Base-by-base conservation (phyloP, 2,888 invertebrate genomes). In the Electrophaes corylata region DNA sequence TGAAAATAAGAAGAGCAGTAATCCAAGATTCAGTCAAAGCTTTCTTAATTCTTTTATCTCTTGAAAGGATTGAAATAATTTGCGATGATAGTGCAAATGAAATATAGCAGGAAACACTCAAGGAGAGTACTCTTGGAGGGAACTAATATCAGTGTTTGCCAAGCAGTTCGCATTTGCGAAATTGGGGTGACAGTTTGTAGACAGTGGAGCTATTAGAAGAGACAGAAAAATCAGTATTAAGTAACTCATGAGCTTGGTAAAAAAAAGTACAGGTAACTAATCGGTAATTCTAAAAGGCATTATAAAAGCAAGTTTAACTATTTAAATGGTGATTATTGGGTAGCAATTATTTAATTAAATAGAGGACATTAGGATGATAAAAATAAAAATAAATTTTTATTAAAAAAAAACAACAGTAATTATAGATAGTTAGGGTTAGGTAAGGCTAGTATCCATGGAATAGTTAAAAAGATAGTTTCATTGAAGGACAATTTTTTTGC, bases 71-170 rank as follows among this genome's bases (percentile, higher is more conserved):
- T 50, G 49, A n/a, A 51, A 60, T 47, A 58, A 56, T 47, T 35
- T 14, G 37, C 16, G 46, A 50, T 48, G 41, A 41, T 57, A 46
- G 52, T 48, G 37, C 35, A 57, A 23, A 60, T 58, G 83, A 88
- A 80, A 86, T 85, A 84, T 85, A 82, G 79, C 80, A 73, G 76
- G 79, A 85, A 84, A 83, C 84, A 88, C 86, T 88, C 79, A 82
- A 76, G 80, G 70, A 72, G 72, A 88, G 83, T 87, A 84, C 79
- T 87, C 83, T 83, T 79, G 76, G 70, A 81, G 78, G 79, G 83
- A 88, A 85, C 86, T 87, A 87, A 88, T 88, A 88, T 87, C 88
- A 79, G 76, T 88, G 83, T 88, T 88, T 88, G 87, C 85, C 86
- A 88, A 88, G 79, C 85, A 84, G 84, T 79, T 81, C 84, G 80